phyloP scores from a whole-genome alignment of 2,797 vertebrate genomes.

The Sorex maritimensis region DNA sequence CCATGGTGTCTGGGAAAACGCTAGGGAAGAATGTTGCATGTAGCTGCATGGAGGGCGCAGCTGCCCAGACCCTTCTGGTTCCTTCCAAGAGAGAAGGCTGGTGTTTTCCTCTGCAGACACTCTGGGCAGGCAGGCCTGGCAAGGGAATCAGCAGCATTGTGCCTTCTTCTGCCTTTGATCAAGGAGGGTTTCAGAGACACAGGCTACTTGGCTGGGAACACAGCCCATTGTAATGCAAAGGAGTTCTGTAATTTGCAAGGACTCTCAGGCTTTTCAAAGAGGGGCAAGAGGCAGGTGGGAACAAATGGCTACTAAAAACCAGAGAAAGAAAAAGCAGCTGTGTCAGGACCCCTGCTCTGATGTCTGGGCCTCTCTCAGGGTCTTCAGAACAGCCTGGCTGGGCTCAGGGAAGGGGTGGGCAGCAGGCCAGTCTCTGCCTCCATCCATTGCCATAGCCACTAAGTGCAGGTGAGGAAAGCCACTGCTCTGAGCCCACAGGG shows the following conservation, averaged over 20 bases:
- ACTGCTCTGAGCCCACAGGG: too few relatives aligned
- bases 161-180: constrained; percentile 34
- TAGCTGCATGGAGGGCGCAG: constrained; percentile 39
- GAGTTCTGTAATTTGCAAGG: neutral
- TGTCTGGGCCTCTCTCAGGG: neutral
- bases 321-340: constrained; percentile 48
- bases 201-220: constrained; percentile 13
- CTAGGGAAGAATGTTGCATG: neutral
- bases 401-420: too few relatives aligned
- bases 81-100: constrained; percentile 53
- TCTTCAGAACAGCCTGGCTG: too few relatives aligned
- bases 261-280: constrained; percentile 64
- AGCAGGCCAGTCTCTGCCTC: too few relatives aligned
- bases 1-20: neutral
- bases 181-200: constrained; percentile 56
- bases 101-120: constrained; percentile 60
- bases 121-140: constrained; percentile 37
- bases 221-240: constrained; percentile 70
- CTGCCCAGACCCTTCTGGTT: constrained; percentile 71
- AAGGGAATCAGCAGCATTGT: neutral
- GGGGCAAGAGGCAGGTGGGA: constrained; percentile 8
- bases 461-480: too few relatives aligned
- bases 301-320: constrained; percentile 67
- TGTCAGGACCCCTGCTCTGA: neutral
- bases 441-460: too few relatives aligned